phyloP scores from a whole-genome alignment of 2,888 invertebrate species.

The Acanthacorydalis orientalis region DNA sequence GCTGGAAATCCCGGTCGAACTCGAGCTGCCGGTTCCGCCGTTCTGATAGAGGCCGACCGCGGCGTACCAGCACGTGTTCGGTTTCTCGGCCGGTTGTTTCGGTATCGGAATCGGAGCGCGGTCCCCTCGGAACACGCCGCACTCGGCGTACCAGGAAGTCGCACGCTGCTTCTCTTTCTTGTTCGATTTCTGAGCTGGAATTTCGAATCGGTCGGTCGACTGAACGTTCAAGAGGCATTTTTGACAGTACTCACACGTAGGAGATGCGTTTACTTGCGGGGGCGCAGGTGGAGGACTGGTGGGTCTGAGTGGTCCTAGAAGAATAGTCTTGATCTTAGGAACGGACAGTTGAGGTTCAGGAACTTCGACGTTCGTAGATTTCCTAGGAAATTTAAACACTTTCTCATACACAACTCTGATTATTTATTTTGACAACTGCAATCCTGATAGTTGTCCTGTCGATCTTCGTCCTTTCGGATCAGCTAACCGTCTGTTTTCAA shows the following conservation, averaged over 20 bases:
- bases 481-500: too few relatives aligned
- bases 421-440: too few relatives aligned
- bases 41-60: conserved; percentile 47
- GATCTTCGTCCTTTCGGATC: too few relatives aligned
- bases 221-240: not conserved
- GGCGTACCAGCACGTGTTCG: conserved; percentile 37
- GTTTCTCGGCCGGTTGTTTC: not conserved
- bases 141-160: conserved; percentile 56
- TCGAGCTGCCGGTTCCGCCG: conserved; percentile 32
- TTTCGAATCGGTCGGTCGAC: not conserved
- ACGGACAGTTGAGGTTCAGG: conserved; percentile 6
- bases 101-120: conserved; percentile 6
- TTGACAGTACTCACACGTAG: too few relatives aligned
- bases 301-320: conserved; percentile 13
- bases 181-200: conserved; percentile 11
- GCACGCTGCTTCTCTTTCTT: conserved; percentile 31
- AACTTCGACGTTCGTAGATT: too few relatives aligned
- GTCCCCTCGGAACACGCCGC: conserved; percentile 33
- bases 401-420: too few relatives aligned
- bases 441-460: too few relatives aligned
- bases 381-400: too few relatives aligned
- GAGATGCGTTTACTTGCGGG: conserved; percentile 9
- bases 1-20: conserved; percentile 22
- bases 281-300: conserved; percentile 24
- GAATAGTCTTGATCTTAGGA: conserved; percentile 11